phyloP scores from a whole-genome alignment of 1,140 invertebrate genomes.

The Ips nitidus region DNA sequence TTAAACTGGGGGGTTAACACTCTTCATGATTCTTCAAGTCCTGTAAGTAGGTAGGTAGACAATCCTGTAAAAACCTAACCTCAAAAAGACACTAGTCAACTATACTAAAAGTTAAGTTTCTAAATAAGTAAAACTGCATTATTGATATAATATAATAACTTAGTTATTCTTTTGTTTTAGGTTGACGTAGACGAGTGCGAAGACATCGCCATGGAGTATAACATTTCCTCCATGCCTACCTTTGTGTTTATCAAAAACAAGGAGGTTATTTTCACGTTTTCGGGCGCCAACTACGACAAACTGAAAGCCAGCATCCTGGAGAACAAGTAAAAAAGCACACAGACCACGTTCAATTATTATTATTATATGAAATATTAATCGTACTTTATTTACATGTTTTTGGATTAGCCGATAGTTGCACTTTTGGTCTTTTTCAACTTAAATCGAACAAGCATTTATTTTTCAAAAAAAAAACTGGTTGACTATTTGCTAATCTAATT shows the following conservation, averaged over 20 bases:
- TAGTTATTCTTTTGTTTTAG: constrained; percentile 56
- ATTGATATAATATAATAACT: background rate
- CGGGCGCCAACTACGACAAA: constrained; percentile 78
- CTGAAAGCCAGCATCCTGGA: constrained; percentile 66
- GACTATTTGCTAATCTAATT: background rate
- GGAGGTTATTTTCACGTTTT: constrained; percentile 70
- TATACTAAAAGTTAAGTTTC: no score
- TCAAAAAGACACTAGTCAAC: no score
- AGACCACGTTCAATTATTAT: background rate
- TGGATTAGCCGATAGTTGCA: background rate
- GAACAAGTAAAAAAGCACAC: constrained; percentile 52
- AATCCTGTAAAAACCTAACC: no score
- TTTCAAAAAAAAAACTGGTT: background rate
- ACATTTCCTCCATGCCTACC: constrained; percentile 89
- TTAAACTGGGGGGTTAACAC: no score
- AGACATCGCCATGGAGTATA: constrained; percentile 77
- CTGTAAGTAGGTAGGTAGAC: no score
- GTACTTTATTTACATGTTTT: background rate
- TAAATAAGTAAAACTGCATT: background rate
- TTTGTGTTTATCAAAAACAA: constrained; percentile 86
- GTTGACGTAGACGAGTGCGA: constrained; percentile 90
- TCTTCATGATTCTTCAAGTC: no score
- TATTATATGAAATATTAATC: background rate
- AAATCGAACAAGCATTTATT: background rate
- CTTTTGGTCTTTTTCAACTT: background rate